Base-by-base conservation (phyloP, 1,140 invertebrate genomes). In the Kradibia gibbosae region DNA sequence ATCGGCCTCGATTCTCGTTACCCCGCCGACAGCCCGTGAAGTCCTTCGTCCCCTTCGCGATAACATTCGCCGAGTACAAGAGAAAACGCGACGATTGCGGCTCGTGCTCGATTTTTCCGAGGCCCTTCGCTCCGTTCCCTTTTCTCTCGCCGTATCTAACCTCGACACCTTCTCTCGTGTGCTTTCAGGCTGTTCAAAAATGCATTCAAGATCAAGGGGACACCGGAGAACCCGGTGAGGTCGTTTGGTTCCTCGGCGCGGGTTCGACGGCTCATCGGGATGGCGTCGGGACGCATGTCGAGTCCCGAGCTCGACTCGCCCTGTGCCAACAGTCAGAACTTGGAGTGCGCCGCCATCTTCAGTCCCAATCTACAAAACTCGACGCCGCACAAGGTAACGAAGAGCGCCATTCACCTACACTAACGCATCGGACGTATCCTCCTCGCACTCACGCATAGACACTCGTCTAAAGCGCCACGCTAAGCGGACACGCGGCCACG, bases 111-210 rank as follows among this genome's bases (percentile, higher is more conserved):
- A n/a, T n/a, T n/a, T n/a, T n/a, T n/a, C n/a, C n/a, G n/a, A n/a
- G n/a, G n/a, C n/a, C n/a, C n/a, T n/a, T n/a, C n/a, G n/a, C n/a
- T n/a, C n/a, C n/a, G n/a, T n/a, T n/a, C n/a, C n/a, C n/a, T n/a
- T n/a, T n/a, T n/a, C 7, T 17, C 45, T 48, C 8, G 45, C 45
- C 45, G 45, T n/a, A 48, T 17, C 45, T 48, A 48, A 48, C 45
- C 45, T n/a, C n/a, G n/a, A n/a, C n/a, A n/a, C n/a, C 48, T 39
- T 39, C 70, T 31, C 0, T 67, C 53, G 80, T 83, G 62, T 83
- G 60, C 80, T 91, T 88, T 15, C 86, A 91, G 88, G 70, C 86
- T 91, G n/a, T 90, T 91, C 77, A 88, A 89, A 85, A 89, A 89
- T 89, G 87, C 83, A 25, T 90, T 91, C 78, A 89, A 86, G 74